Evolutionary conservation across 2,888 invertebrate genomes (phyloP), one percentile per base, ranked within the genome.

Genomic region (Tenthredo scrophulariae): DNA sequence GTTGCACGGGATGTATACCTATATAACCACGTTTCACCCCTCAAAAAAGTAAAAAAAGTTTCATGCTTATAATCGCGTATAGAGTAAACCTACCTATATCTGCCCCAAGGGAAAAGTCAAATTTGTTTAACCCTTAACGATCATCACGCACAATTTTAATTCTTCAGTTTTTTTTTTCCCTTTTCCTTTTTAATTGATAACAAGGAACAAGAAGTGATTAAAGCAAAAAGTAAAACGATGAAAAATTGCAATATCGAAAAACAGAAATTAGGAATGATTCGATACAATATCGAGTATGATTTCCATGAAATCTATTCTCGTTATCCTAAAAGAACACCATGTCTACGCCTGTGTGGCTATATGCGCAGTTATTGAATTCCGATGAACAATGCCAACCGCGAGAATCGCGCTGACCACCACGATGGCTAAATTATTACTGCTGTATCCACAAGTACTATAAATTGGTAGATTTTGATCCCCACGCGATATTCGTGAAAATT

Each of bases 381-480:
- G 80, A 80, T 80, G 40, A 80, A 62, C 80, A 80, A 80, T 80
- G 58, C 62, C 13, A 80, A 62, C 80, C 77, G 77, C 77, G 77
- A 62, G 80, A 18, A 80, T 80, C 62, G 80, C 80, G 33, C 2
- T 40, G 33, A 54, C 29, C 40, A 67, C 29, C 4, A 77, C 50
- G 18, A 29, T 74, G 22, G 33, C 54, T 54, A 13, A 54, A 77
- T 74, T 40, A 74, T 74, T 74, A 74, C 43, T 9, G 7, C 13
- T n/a, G n/a, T 54, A 54, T 9, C 10, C 3, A 43, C 3, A 9
- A 6, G 33, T 33, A 67, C 13, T 33, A 18, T 7, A 33, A 0
- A 67, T 62, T 13, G 26, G 3, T 13, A 26, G 26, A 62, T 62
- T 26, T 22, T 13, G 62, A 62, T 62, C 62, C 26, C 58, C 7